Evolutionary conservation across 2,888 invertebrate genomes (phyloP), one percentile per base, ranked within the genome.

Genomic region (Diachrysia chrysitis): DNA sequence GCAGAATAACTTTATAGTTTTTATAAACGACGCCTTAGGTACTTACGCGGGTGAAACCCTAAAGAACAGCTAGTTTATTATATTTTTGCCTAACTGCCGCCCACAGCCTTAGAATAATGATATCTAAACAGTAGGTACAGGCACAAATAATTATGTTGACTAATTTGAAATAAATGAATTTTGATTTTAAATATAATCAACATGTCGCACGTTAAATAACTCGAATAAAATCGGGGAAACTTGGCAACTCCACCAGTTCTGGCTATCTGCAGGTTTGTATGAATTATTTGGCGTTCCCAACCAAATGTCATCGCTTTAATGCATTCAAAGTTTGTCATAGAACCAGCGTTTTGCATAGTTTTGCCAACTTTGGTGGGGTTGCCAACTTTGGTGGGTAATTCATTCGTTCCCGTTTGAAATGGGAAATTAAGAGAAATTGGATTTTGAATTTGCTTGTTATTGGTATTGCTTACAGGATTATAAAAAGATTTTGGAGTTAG

Each of bases 291-390:
- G 42, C 48, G 19, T 54, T 25, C 32, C 25, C 17, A 69, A 56
- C 51, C 57, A 72, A 78, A 78, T 57, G 19, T 48, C 67, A 63
- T 66, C 17, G 59, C 29, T 63, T 60, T 37, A 55, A 75, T 69
- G 54, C 35, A 59, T 58, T 53, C 46, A 46, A 59, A 75, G 37
- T 57, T 67, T 63, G 57, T 0, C 19, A 58, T 32, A 17, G n/a
- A 65, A 32, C 3, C 9, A 51, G 9, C 55, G 25, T 60, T 69
- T 2, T 17, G 54, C 2, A 16, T 59, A 60, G 37, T 42, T 46
- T 14, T 25, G 37, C 25, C 37, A 53, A 48, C 62, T 63, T 69
- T 23, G n/a, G n/a, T n/a, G n/a, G n/a, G n/a, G n/a, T 14, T 25
- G 37, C 25, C 37, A 53, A 48, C 62, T 63, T 69, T 23, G n/a